Evolutionary conservation across 2,113 vertebrate species (phyloP), one percentile per base, ranked within the genome.

Genomic region (Calonectris borealis): DNA sequence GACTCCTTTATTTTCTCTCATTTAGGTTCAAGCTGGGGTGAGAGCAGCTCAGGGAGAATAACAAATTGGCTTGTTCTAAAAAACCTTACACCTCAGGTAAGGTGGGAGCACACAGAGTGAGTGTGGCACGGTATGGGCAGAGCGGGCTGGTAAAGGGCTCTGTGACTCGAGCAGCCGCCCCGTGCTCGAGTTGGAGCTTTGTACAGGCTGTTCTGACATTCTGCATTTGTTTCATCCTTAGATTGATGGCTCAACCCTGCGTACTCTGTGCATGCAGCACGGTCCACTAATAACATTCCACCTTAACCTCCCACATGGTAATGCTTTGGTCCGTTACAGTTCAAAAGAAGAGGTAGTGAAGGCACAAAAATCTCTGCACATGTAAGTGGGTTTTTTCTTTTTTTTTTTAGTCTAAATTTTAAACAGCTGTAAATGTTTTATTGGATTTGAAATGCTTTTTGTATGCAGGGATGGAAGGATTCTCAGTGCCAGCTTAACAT

Each of bases 321-420:
- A 99, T 73, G 99, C 99, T 86, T 98, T 99, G 96, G 99, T 99
- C 97, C 99, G 99, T 97, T 99, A 99, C 99, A 99, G 99, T 98
- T 99, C 99, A 93, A 99, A 99, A 97, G 99, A 99, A 96, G 99
- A 99, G 99, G 99, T 99, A 88, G 98, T 99, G 97, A 99, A 99
- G 99, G 99, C 99, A 98, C 99, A 99, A 98, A 99, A 99, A 98
- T 99, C 99, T 98, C 99, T 99, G 99, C 99, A 99, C 99, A 99
- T 99, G 99, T 99, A 97, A 99, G 99, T 97, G 21, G 9, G 15
- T 16, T 16, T 11, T 7, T 16, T 34, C 11, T 54, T 12, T 6
- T 8, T 15, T 7, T 38, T 38, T 20, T 10, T 5, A 14, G 1
- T 16, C 16, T 44, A 1, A 7, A 26, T 46, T 58, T 77, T 15